Conservation (phyloP, 2,797 vertebrate genomes). For the Sebastes steindachneri region DNA sequence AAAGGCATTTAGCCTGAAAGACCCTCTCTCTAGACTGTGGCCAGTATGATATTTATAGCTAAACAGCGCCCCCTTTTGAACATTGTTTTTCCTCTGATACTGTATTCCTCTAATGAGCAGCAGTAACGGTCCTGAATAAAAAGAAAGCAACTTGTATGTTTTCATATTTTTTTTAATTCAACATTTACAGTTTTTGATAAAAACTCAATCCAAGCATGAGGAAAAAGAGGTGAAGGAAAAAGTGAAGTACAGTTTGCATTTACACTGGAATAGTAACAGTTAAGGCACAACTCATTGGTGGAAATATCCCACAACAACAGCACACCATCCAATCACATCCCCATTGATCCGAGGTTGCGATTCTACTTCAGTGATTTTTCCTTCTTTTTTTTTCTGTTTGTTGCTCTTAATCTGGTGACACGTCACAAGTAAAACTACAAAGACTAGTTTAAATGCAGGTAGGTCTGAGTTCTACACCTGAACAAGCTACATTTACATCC, state of each 20-base stretch:
- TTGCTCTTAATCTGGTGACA: conserved; percentile 10
- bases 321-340: conserved; percentile 2
- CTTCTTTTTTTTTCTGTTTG: background rate
- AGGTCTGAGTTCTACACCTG: background rate
- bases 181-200: conserved; percentile 39
- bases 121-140: background rate
- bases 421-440: conserved; percentile 18
- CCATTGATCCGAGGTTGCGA: background rate
- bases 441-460: background rate
- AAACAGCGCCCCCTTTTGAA: conserved; percentile 72
- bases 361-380: background rate
- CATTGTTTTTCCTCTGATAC: background rate
- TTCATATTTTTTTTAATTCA: conserved; percentile 19
- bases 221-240: background rate
- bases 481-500: conserved; percentile 84
- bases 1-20: conserved; percentile 5
- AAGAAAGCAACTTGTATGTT: background rate
- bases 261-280: conserved; percentile 33
- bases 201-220: background rate
- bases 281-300: conserved; percentile 63
- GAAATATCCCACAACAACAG: conserved; percentile 27
- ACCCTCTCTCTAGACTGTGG: background rate
- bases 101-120: background rate
- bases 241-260: conserved; percentile 19
- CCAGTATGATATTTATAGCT: conserved; percentile 40